Base-by-base conservation (phyloP, 2,797 vertebrate species). In the Schizopygopsis pylzovi region DNA sequence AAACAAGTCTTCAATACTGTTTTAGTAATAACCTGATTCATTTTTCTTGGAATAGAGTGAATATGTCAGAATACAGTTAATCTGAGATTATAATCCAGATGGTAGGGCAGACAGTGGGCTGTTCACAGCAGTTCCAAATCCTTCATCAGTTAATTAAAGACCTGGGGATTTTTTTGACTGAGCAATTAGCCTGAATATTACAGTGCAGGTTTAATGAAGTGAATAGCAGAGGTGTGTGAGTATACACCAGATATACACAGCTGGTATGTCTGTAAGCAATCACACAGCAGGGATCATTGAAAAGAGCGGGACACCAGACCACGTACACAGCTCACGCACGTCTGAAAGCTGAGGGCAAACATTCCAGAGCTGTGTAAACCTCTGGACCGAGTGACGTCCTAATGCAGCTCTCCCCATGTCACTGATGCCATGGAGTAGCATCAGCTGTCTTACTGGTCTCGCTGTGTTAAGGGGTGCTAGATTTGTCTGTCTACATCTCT, bases 281-380 rank as follows among this genome's bases (percentile, higher is more conserved):
- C 79, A 67, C 59, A 87, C 79, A 61, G 39, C 61, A 86, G 83
- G 85, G 77, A 82, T 49, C 81, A 85, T 76, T 85, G 71, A 67
- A 83, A 81, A 85, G 67, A 43, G 73, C 68, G 54, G 16, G 43
- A 73, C 63, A 82, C 52, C 10, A 75, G 65, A 49, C n/a, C 54
- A 87, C 39, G 37, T 73, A 86, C 61, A 83, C 78, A 78, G 43
- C 77, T 54, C 41, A 80, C 47, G 52, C 71, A 85, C 72, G 63
- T 72, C 63, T 37, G 82, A 80, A 80, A 85, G 68, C 68, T 49
- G 54, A 79, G 39, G 91, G 88, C 90, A 93, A 91, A 92, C 76
- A 25, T 88, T 88, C 81, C 89, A 85, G 85, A 83, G 83, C 80
- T 81, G 76, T 75, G 47, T 79, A 89, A 83, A 83, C 68, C 76